Conservation (phyloP, 2,113 vertebrate genomes). For the Menura novaehollandiae region DNA sequence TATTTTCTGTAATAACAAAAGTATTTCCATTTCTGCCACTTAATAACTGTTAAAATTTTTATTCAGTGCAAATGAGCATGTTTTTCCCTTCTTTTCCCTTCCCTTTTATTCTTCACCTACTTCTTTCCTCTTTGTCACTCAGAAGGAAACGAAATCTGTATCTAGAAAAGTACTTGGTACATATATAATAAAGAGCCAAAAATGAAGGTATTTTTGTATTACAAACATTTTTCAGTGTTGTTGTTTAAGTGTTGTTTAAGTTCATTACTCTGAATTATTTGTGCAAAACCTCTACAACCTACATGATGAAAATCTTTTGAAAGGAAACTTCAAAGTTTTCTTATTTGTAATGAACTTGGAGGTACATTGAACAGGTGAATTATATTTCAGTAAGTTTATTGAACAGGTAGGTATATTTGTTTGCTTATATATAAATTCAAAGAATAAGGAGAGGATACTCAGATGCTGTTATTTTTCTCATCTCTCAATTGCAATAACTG, state of each 20-base stretch:
- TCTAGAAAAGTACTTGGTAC: background rate
- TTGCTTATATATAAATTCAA: background rate
- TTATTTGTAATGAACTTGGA: background rate
- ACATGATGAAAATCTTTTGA: background rate
- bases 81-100: background rate
- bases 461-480: background rate
- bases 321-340: fast-evolving
- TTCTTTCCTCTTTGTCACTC: background rate
- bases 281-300: background rate
- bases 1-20: background rate
- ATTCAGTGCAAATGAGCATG: background rate
- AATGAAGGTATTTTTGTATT: fast-evolving
- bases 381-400: background rate
- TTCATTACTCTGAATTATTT: background rate
- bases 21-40: background rate
- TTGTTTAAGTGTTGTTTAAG: background rate
- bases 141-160: background rate
- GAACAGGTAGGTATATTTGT: background rate
- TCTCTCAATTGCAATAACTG: background rate
- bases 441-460: background rate
- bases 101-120: background rate
- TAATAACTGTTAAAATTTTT: background rate
- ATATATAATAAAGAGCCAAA: background rate
- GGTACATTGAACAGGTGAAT: background rate
- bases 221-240: background rate